Evolutionary conservation across 2,797 vertebrate genomes (phyloP).

Genomic region (Glossophaga mutica): DNA sequence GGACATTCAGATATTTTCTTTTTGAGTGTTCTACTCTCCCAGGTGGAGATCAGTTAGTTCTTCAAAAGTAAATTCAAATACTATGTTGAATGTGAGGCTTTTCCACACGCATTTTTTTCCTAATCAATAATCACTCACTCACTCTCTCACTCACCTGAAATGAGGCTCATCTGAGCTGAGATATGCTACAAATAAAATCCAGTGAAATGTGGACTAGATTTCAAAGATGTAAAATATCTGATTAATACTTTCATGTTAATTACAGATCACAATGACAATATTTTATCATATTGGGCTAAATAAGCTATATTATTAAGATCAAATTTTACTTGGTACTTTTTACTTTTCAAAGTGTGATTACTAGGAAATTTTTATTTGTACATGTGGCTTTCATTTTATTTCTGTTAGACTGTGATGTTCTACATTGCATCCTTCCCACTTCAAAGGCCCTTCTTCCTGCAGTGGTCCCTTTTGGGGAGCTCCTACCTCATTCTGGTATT

Average conservation of each 20-base stretch:
- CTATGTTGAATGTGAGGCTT: neutral
- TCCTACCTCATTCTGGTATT: neutral
- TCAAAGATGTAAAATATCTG: neutral
- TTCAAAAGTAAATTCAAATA: neutral
- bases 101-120: neutral
- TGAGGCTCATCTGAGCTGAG: neutral
- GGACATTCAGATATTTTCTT: neutral
- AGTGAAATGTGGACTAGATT: neutral
- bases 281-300: neutral
- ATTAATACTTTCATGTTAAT: neutral
- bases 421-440: neutral
- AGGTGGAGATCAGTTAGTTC: neutral
- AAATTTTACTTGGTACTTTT: neutral
- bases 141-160: neutral
- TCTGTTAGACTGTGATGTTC: neutral
- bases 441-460: neutral
- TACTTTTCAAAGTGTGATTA: neutral
- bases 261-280: neutral
- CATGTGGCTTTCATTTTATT: neutral
- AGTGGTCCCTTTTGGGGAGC: neutral
- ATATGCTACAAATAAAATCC: neutral
- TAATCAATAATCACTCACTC: neutral
- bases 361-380: neutral
- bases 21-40: neutral
- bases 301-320: neutral